A percentile compares a stretch with the other conserved stretches of the same genome.
phyloP scores from a whole-genome alignment of 2,113 vertebrate genomes.

The Sardina pilchardus region DNA sequence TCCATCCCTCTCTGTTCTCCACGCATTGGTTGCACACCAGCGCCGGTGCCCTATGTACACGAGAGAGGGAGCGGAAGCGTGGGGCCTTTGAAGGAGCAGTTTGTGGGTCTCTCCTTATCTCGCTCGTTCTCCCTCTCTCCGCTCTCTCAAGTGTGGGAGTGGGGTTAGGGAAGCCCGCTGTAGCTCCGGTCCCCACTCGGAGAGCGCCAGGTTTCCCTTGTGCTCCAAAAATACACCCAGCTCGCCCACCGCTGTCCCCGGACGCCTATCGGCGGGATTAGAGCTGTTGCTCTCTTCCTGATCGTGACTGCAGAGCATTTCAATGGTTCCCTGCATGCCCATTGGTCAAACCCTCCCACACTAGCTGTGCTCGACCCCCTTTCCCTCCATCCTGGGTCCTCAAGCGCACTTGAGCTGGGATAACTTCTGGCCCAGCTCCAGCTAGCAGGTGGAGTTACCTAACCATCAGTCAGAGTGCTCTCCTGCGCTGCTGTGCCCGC shows the following conservation, averaged over 20 bases:
- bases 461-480: constrained; percentile 46
- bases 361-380: constrained; percentile 54
- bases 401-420: constrained; percentile 54
- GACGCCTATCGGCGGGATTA: constrained; percentile 67
- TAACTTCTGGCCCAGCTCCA: constrained; percentile 62
- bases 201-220: constrained; percentile 76
- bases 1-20: constrained; percentile 47
- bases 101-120: constrained; percentile 51
- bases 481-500: background rate
- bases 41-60: constrained; percentile 54
- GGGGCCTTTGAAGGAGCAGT: constrained; percentile 68
- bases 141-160: constrained; percentile 71
- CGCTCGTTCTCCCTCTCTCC: constrained; percentile 56
- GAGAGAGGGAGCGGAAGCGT: constrained; percentile 65
- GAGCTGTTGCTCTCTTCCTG: constrained; percentile 59
- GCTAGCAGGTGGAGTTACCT: constrained; percentile 67
- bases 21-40: constrained; percentile 62
- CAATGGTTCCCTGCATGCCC: constrained; percentile 59
- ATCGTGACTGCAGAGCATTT: constrained; percentile 71
- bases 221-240: constrained; percentile 75
- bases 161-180: constrained; percentile 76
- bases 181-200: constrained; percentile 69
- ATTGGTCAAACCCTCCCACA: constrained; percentile 68
- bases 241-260: constrained; percentile 77
- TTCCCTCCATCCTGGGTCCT: constrained; percentile 61